Base-by-base conservation (phyloP, 1,140 invertebrate species). In the Lepidurus arcticus region DNA sequence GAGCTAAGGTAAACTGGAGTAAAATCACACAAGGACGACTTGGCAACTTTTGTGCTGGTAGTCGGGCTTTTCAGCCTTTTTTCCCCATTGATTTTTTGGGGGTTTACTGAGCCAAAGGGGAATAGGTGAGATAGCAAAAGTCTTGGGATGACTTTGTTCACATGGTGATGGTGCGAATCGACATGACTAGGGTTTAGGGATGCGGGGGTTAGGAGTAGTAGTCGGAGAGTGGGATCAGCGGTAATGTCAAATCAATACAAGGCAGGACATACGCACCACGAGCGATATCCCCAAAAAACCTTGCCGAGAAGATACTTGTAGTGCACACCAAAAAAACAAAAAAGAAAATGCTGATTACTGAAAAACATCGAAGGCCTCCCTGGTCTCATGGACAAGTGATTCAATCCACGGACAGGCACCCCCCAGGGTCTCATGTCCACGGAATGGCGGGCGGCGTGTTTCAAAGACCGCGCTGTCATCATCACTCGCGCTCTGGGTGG, bases 401-500 rank as follows among this genome's bases (percentile, higher is more conserved):
- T 76, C 76, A 76, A 76, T 76, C 76, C 43, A 53, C 6, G 13
- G 76, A 76, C 76, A 76, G 76, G 76, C n/a, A 45, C 76, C 76
- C 76, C 76, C 45, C 42, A 24, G 76, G 76, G 16, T 65, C 76
- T 65, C 44, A 53, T 65, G 76, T 42, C 26, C 76, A 65, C 76
- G n/a, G 76, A 76, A 53, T 76, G 76, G 76, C 65, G 44, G 65
- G 76, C 76, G 76, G 76, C 65, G 76, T 73, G 47, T 81, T 76
- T 85, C 83, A 86, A 85, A 84, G 84, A 73, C 79, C 21, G 80
- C 73, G 79, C 84, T 84, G 85, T 85, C 85, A 85, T 85, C 85
- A 83, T 85, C 84, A 84, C 85, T 84, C 84, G 81, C 85, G 82
- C 84, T 83, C 84, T 86, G 85, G 85, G 85, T 86, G 85, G 85